A percentile compares a stretch with the other conserved stretches of the same genome.
These are phyloP conservation scores for Sebastiscus tertius DNA, from an alignment of 2,797 vertebrate genomes.

Conservation along the genomic window DNA sequence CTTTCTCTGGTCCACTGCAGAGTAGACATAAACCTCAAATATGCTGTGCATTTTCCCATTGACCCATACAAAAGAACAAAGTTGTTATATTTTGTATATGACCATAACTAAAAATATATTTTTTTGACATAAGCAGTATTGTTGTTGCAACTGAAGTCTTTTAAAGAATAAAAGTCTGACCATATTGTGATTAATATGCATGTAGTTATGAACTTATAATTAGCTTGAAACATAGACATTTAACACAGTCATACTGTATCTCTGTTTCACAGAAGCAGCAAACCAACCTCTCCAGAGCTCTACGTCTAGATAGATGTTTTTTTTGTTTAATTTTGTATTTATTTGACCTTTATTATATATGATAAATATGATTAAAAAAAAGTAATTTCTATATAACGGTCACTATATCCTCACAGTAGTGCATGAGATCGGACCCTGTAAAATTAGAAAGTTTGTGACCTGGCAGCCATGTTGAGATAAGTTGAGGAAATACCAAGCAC, in stretches of 20 bases:
- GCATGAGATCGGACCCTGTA: too few relatives aligned
- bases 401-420: too few relatives aligned
- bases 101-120: not conserved
- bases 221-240: not conserved
- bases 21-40: conserved; percentile 13
- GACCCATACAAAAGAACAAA: not conserved
- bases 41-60: not conserved
- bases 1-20: not conserved
- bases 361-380: not conserved
- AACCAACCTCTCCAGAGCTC: not conserved
- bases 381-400: not conserved
- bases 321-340: not conserved
- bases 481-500: too few relatives aligned
- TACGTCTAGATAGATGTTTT: not conserved
- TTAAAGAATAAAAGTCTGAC: not conserved
- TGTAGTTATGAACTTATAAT: not conserved
- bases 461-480: too few relatives aligned
- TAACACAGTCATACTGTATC: not conserved
- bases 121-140: not conserved
- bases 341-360: not conserved
- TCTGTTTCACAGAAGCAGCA: not conserved
- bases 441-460: too few relatives aligned
- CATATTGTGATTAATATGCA: not conserved
- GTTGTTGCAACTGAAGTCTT: not conserved
- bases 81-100: not conserved